Evolutionary conservation across 2,888 invertebrate genomes (phyloP).

Genomic region (Amitus sp.): DNA sequence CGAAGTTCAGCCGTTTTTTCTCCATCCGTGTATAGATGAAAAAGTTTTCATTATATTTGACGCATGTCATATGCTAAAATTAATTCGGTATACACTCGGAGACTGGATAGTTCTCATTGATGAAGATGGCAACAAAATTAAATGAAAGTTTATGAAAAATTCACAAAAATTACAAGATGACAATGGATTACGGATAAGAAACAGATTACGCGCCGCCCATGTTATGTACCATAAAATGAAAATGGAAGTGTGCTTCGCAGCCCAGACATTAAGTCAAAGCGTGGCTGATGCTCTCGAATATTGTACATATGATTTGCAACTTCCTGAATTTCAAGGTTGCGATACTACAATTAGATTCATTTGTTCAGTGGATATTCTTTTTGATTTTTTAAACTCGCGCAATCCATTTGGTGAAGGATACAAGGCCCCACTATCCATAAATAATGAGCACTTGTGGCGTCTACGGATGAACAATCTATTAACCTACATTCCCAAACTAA

Average conservation of each 20-base stretch:
- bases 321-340: slow-evolving; percentile 28
- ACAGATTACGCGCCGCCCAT: no score
- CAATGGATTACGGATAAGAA: not conserved
- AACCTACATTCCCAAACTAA: not conserved
- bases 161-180: not conserved
- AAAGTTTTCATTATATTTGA: slow-evolving; percentile 8
- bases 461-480: not conserved
- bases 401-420: slow-evolving; percentile 40
- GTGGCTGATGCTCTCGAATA: slow-evolving; percentile 44
- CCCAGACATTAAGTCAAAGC: slow-evolving; percentile 41
- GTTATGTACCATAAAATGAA: slow-evolving; percentile 27
- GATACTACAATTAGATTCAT: slow-evolving; percentile 41
- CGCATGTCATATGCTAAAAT: slow-evolving; percentile 18
- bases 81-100: slow-evolving; percentile 4
- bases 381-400: slow-evolving; percentile 41
- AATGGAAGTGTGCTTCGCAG: slow-evolving; percentile 41
- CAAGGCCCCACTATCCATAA: slow-evolving; percentile 38
- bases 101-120: not conserved
- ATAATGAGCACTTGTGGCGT: slow-evolving; percentile 26
- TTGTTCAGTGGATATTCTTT: slow-evolving; percentile 30
- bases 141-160: not conserved
- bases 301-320: not conserved
- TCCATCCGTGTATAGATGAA: not conserved
- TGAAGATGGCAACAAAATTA: not conserved
- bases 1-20: slow-evolving; percentile 1